phyloP scores from a whole-genome alignment of 2,888 invertebrate genomes.

The Brachyptera putata region DNA sequence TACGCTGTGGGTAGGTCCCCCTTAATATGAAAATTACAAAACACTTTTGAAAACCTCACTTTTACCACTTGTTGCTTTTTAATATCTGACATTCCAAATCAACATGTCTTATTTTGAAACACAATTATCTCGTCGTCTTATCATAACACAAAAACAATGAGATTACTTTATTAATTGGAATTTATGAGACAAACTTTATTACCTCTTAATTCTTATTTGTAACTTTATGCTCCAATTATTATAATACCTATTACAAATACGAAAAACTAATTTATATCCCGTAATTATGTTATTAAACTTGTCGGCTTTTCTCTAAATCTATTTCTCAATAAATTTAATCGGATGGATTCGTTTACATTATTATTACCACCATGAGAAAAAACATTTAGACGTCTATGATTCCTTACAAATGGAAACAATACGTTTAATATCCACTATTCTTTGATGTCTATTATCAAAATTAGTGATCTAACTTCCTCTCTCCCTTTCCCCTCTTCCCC shows the following conservation, averaged over 20 bases:
- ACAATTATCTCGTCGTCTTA: no score
- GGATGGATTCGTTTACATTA: background rate
- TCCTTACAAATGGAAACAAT: constrained; percentile 8
- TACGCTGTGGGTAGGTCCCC: no score
- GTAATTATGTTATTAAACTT: constrained; percentile 16
- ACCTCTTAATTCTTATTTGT: background rate
- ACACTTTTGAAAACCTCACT: no score
- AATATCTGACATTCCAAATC: no score
- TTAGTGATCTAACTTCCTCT: background rate
- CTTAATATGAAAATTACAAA: no score
- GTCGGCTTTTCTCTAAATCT: background rate
- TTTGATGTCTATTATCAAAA: background rate
- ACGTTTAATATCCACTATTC: constrained; percentile 7
- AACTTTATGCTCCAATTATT: background rate
- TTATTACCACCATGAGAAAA: background rate
- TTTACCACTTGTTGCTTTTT: no score
- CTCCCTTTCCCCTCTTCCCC: background rate
- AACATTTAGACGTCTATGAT: background rate
- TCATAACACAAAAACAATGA: no score
- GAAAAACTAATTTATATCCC: background rate
- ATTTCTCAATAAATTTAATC: background rate
- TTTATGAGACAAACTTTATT: background rate
- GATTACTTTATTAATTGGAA: background rate
- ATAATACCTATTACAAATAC: background rate
- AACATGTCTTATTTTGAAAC: no score